phyloP scores from a whole-genome alignment of 2,888 invertebrate species.

The Pteria penguin region DNA sequence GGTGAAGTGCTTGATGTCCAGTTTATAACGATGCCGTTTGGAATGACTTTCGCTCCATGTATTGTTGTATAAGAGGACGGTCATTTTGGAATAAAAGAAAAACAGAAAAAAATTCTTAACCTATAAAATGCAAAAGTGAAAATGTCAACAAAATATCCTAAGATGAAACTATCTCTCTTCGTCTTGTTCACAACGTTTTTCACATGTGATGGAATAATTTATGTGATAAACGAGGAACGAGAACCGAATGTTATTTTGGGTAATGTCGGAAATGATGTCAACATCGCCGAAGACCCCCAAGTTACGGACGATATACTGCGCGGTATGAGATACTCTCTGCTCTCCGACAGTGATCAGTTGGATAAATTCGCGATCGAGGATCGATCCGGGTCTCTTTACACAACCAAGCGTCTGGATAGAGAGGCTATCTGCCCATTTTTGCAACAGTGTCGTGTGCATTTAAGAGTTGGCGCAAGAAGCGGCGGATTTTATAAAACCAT shows the following conservation, averaged over 20 bases:
- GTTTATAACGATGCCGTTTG: not conserved
- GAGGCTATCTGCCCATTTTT: slow-evolving; percentile 67
- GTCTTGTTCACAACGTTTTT: not conserved
- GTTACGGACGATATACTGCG: slow-evolving; percentile 45
- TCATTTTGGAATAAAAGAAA: no score
- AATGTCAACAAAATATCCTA: not conserved
- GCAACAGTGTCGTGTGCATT: slow-evolving; percentile 48
- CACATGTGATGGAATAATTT: not conserved
- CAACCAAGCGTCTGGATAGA: slow-evolving; percentile 78
- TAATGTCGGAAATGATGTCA: slow-evolving; percentile 54
- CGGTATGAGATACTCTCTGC: slow-evolving; percentile 50
- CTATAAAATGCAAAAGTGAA: not conserved
- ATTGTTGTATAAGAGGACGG: no score
- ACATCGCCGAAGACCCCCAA: slow-evolving; percentile 32
- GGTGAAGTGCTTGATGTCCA: not conserved
- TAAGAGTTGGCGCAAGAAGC: slow-evolving; percentile 61
- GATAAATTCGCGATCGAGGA: slow-evolving; percentile 88
- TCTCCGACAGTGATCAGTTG: slow-evolving; percentile 10
- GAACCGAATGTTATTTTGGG: slow-evolving; percentile 50
- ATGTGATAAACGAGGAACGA: slow-evolving; percentile 51
- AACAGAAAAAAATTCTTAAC: not conserved
- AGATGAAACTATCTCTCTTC: not conserved
- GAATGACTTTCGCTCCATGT: not conserved
- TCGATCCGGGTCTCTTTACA: slow-evolving; percentile 89
- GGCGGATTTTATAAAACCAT: slow-evolving; percentile 67